Evolutionary conservation across 1,140 invertebrate genomes (phyloP).

Genomic region (Sycophila sp.): DNA sequence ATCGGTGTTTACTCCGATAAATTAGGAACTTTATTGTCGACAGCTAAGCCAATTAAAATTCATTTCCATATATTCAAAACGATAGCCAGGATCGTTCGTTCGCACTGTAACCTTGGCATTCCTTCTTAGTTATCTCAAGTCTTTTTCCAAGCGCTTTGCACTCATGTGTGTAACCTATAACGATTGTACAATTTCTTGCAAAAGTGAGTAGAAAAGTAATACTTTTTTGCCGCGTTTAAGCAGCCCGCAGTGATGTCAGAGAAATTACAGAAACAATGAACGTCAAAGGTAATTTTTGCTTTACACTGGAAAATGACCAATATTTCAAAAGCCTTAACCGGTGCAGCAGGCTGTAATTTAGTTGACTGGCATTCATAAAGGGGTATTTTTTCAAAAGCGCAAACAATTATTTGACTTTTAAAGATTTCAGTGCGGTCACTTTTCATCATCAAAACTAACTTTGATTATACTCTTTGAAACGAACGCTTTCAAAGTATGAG

Average conservation of each 20-base stretch:
- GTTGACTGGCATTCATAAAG: no score
- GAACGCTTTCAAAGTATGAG: no score
- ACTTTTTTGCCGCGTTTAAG: not conserved
- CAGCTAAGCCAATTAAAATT: not conserved
- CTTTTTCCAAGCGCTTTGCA: not conserved
- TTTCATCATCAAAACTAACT: no score
- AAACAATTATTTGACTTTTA: no score
- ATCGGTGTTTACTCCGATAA: slow-evolving; percentile 6
- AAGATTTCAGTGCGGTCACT: no score
- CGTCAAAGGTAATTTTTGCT: no score
- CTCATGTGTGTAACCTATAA: not conserved
- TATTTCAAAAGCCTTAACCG: no score
- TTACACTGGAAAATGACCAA: no score
- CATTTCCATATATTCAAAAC: not conserved
- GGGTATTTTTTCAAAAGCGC: no score
- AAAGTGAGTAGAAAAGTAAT: not conserved
- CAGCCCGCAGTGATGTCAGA: not conserved
- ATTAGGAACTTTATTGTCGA: not conserved
- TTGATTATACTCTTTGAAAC: no score
- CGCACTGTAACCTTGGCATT: slow-evolving; percentile 4
- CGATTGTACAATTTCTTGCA: slow-evolving; percentile 6
- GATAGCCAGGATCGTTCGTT: not conserved
- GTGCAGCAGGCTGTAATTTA: no score
- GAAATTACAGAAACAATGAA: not conserved
- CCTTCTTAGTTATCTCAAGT: slow-evolving; percentile 5